Evolutionary conservation across 2,113 vertebrate species (phyloP), one percentile per base, ranked within the genome.

Genomic region (Climacteris rufus): DNA sequence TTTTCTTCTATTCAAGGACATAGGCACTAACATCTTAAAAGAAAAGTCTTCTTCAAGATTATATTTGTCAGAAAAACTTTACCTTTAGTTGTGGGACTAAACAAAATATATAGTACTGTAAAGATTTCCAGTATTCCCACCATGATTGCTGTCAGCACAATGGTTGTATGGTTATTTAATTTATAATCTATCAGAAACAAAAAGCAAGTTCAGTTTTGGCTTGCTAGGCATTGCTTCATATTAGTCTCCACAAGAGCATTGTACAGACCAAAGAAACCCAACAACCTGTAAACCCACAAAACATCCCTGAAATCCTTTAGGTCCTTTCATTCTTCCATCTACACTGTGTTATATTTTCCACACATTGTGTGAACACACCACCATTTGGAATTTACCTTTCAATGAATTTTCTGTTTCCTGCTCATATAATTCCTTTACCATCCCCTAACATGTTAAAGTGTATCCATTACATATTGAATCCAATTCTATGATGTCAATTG

Each of bases 331-430:
- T 75, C 42, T 83, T 63, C 33, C 18, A 72, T 16, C 14, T 79
- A 69, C 37, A 53, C 15, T 27, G 6, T 17, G 22, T 37, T 63
- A 11, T 22, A 35, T 61, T 89, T 89, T 85, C 65, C 40, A 37
- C 6, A 40, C 10, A 8, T 23, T 37, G 17, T 42, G 42, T 60
- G 31, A 87, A 92, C 49, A 90, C 10, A 87, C 16, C 35, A 35
- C 25, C 7, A 37, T 81, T 82, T 28, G 30, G 45, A 93, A 95
- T 96, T 72, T 50, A 42, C 50, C 56, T 94, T 90, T 87, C 23
- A n/a, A 96, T 87, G 97, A 93, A 94, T 97, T 91, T 96, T 95
- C 90, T 91, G 52, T 96, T 95, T 97, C 94, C 89, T 96, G 69
- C 66, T 82, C 78, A 88, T 79, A 96, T 72, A 64, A 88, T 91